Evolutionary conservation across 2,113 vertebrate genomes (phyloP).

Genomic region (Carlito syrichta): DNA sequence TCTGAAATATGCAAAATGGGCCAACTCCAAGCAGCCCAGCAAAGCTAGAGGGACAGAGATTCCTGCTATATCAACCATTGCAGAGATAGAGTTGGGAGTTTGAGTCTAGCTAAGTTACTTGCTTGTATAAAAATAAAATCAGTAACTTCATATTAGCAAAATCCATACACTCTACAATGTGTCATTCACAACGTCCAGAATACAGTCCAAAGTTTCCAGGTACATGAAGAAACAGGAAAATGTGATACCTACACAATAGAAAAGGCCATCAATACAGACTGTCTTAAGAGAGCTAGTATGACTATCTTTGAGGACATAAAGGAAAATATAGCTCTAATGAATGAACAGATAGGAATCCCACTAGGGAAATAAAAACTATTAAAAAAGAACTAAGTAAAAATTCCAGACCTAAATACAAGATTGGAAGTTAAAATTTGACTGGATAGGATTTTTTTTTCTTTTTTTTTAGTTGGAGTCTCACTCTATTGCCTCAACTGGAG

Average conservation of each 20-base stretch:
- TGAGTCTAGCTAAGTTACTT: background rate
- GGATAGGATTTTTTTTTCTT: too few relatives aligned
- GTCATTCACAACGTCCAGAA: background rate
- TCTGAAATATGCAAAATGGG: background rate
- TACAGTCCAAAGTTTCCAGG: background rate
- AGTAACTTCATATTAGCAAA: background rate
- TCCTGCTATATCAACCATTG: background rate
- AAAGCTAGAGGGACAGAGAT: background rate
- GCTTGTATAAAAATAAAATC: background rate
- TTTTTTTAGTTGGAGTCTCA: too few relatives aligned
- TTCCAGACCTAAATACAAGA: background rate
- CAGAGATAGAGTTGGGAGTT: background rate
- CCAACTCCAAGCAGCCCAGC: background rate
- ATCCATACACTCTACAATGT: background rate
- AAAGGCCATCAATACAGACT: background rate
- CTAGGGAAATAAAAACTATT: background rate
- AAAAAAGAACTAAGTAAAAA: background rate
- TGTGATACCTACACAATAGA: background rate
- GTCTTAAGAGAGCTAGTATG: background rate
- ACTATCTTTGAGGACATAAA: background rate
- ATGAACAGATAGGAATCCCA: background rate
- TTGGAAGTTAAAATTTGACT: background rate
- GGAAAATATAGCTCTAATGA: background rate
- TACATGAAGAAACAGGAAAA: background rate
- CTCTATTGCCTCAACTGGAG: too few relatives aligned